phyloP scores from a whole-genome alignment of 2,797 vertebrate species.

The Hybognathus amarus region DNA sequence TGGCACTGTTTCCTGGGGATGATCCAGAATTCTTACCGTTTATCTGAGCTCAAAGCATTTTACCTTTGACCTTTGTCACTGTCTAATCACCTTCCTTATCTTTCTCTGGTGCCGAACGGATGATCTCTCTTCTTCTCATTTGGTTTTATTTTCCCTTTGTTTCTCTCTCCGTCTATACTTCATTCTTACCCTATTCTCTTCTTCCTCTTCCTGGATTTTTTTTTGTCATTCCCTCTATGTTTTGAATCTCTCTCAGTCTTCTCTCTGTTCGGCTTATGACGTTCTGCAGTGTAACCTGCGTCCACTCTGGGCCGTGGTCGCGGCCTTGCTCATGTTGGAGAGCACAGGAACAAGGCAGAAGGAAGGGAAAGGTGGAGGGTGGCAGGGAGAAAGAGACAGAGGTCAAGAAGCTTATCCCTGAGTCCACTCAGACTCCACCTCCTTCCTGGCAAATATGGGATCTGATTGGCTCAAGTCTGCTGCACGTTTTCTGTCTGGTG shows the following conservation, averaged over 20 bases:
- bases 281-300: conserved; percentile 91
- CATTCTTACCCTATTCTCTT: not conserved
- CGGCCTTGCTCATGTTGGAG: conserved; percentile 86
- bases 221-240: conserved; percentile 64
- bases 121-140: conserved; percentile 58
- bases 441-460: conserved; percentile 91
- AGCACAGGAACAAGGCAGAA: conserved; percentile 57
- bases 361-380: conserved; percentile 51
- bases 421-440: conserved; percentile 82
- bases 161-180: not conserved
- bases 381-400: conserved; percentile 50
- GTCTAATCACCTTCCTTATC: conserved; percentile 86
- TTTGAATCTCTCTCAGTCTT: conserved; percentile 82
- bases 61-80: conserved; percentile 70
- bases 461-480: conserved; percentile 90
- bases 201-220: conserved; percentile 58
- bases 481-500: conserved; percentile 90
- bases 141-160: not conserved
- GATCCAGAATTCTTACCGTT: conserved; percentile 30
- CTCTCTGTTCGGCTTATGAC: conserved; percentile 94
- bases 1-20: conserved; percentile 9
- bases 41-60: conserved; percentile 68
- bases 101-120: conserved; percentile 83
- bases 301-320: conserved; percentile 85
- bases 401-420: conserved; percentile 52